Evolutionary conservation across 2,888 invertebrate genomes (phyloP).

Genomic region (Ochlodes sylvanus): DNA sequence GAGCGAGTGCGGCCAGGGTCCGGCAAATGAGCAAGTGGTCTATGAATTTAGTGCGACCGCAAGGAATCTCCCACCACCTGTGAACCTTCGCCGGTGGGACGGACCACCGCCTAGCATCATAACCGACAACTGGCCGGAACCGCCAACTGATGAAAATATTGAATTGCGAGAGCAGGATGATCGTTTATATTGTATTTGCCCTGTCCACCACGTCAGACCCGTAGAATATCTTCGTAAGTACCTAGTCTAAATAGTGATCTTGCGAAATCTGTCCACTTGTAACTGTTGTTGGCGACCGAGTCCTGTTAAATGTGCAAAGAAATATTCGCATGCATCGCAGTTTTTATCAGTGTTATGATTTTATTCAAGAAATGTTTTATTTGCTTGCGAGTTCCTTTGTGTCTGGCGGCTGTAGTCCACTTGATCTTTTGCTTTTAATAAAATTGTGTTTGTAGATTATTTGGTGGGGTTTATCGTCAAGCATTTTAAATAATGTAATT

Average conservation of each 20-base stretch:
- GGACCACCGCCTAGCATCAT: background rate
- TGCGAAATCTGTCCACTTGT: background rate
- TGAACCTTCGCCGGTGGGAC: background rate
- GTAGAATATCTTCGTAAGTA: background rate
- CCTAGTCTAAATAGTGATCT: background rate
- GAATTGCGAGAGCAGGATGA: too few relatives aligned
- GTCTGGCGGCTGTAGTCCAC: too few relatives aligned
- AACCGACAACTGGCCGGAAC: background rate
- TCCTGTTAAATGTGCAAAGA: slow-evolving; percentile 2
- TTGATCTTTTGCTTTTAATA: too few relatives aligned
- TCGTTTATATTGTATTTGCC: too few relatives aligned
- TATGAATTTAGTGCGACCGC: background rate
- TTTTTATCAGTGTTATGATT: too few relatives aligned
- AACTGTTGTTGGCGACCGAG: background rate
- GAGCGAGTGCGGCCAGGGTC: background rate
- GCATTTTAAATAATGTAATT: too few relatives aligned
- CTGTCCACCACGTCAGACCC: too few relatives aligned
- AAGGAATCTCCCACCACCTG: background rate
- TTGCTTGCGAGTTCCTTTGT: too few relatives aligned
- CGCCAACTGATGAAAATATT: background rate
- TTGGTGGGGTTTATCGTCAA: too few relatives aligned
- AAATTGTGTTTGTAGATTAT: too few relatives aligned
- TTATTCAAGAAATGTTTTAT: too few relatives aligned
- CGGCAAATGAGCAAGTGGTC: too few relatives aligned
- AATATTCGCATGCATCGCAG: background rate